Percentiles rank a stretch among this genome's conserved stretches.
phyloP scores from a whole-genome alignment of 2,113 vertebrate species.

The Cyrtonyx montezumae region DNA sequence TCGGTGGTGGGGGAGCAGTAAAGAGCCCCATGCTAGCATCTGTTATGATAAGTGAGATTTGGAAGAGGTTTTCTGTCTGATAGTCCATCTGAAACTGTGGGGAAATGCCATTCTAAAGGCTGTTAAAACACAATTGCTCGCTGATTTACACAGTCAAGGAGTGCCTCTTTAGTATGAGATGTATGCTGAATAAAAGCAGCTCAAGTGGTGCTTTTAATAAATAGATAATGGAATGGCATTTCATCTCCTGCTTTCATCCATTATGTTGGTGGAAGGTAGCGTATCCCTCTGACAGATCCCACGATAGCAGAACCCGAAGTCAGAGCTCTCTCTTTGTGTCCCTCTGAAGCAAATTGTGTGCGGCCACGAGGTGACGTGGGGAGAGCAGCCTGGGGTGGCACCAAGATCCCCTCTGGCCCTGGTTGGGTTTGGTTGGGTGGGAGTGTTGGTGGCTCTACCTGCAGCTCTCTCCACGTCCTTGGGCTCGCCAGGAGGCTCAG shows the following conservation, averaged over 20 bases:
- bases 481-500: not conserved
- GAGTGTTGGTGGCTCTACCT: not conserved
- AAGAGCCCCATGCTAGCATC: not conserved
- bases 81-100: slow-evolving; percentile 39
- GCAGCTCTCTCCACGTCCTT: slow-evolving; percentile 37
- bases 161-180: slow-evolving; percentile 53
- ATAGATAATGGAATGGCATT: slow-evolving; percentile 60
- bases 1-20: not conserved
- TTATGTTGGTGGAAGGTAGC: not conserved
- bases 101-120: slow-evolving; percentile 22
- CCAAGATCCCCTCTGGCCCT: not conserved
- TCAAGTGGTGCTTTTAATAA: slow-evolving; percentile 67
- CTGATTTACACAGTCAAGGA: slow-evolving; percentile 52
- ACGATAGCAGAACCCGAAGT: not conserved
- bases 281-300: slow-evolving; percentile 26
- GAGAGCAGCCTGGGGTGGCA: not conserved
- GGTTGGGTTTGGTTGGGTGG: not conserved
- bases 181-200: slow-evolving; percentile 50
- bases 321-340: not conserved
- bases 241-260: slow-evolving; percentile 67
- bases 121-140: slow-evolving; percentile 30
- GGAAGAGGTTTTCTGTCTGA: slow-evolving; percentile 40
- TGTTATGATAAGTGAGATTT: slow-evolving; percentile 48
- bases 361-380: not conserved
- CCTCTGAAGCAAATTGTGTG: not conserved